Conservation (phyloP, 2,888 invertebrate species). For the Stenurella melanura region DNA sequence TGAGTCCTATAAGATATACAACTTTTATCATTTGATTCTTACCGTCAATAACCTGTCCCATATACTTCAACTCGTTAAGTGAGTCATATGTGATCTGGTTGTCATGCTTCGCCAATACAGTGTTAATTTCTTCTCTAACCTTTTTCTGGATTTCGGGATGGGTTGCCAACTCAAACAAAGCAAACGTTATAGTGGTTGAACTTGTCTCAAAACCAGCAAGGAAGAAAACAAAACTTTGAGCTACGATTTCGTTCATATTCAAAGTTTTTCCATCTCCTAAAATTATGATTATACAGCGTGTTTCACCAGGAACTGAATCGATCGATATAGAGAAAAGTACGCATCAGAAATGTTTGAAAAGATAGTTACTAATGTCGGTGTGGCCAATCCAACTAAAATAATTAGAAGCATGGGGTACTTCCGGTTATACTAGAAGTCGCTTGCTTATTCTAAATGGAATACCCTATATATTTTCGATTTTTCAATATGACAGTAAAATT, state of each 20-base stretch:
- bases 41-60: slow-evolving; percentile 59
- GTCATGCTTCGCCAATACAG: slow-evolving; percentile 52
- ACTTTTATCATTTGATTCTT: slow-evolving; percentile 21
- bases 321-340: too few relatives aligned
- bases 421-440: too few relatives aligned
- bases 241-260: slow-evolving; percentile 52
- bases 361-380: too few relatives aligned
- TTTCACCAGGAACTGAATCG: too few relatives aligned
- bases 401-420: too few relatives aligned
- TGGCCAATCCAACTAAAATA: too few relatives aligned
- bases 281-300: slow-evolving; percentile 5
- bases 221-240: slow-evolving; percentile 60
- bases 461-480: too few relatives aligned
- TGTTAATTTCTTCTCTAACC: slow-evolving; percentile 53
- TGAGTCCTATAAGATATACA: background rate
- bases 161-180: slow-evolving; percentile 54
- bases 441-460: too few relatives aligned
- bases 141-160: slow-evolving; percentile 56
- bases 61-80: slow-evolving; percentile 56
- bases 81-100: slow-evolving; percentile 58
- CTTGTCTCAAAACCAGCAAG: slow-evolving; percentile 61
- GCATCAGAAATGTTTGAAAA: too few relatives aligned
- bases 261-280: slow-evolving; percentile 48
- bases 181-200: slow-evolving; percentile 59
- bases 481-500: too few relatives aligned